Evolutionary conservation across 2,113 vertebrate genomes (phyloP).

Genomic region (Cyanistes caeruleus): DNA sequence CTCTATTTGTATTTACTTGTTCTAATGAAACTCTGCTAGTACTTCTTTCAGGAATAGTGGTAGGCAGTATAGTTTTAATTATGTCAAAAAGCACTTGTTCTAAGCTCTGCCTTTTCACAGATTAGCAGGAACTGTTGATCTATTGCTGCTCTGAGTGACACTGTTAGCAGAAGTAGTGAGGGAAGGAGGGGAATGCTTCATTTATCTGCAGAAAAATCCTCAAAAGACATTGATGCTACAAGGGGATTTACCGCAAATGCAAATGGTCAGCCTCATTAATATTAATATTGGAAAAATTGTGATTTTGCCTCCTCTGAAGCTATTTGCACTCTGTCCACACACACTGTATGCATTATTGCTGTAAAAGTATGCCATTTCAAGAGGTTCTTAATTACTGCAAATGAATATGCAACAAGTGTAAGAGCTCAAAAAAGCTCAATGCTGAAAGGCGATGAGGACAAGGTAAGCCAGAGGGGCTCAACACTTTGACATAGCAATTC

Average conservation of each 20-base stretch:
- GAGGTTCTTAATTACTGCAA: neutral
- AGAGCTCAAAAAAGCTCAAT: neutral
- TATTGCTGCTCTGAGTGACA: neutral
- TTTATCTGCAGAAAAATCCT: constrained; percentile 23
- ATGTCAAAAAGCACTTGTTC: constrained; percentile 3
- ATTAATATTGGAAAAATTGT: constrained; percentile 14
- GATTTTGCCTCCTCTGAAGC: constrained; percentile 18
- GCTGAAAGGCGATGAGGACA: neutral
- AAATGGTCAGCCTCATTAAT: constrained; percentile 21
- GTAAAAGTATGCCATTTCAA: neutral
- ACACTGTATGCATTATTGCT: neutral
- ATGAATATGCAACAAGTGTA: neutral
- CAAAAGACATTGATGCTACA: neutral
- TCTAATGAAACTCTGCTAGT: constrained; percentile 2
- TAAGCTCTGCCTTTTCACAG: constrained; percentile 6
- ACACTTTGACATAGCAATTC: neutral
- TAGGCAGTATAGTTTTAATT: constrained; percentile 29
- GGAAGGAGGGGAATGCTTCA: neutral
- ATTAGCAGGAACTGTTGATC: constrained; percentile 14
- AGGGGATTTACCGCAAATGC: neutral
- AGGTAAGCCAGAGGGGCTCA: neutral
- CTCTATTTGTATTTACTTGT: constrained; percentile 48
- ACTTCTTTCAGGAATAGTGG: constrained; percentile 23
- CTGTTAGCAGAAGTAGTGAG: neutral
- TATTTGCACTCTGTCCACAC: neutral